Percentiles rank a stretch among this genome's conserved stretches.
Conservation (phyloP, 2,113 vertebrate genomes). For the Heterochromis multidens region DNA sequence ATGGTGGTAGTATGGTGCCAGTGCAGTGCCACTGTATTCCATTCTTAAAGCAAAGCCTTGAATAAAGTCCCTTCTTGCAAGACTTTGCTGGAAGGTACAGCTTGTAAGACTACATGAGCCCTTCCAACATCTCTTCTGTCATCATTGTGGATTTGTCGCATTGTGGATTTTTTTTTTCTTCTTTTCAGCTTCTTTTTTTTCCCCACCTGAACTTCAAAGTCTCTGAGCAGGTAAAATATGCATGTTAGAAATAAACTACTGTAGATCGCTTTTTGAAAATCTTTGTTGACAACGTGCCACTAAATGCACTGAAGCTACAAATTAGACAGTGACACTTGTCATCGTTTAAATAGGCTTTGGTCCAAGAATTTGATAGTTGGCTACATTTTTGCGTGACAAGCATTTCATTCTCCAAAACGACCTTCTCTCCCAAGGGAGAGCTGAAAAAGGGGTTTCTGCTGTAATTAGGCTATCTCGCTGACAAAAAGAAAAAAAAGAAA, state of each 20-base stretch:
- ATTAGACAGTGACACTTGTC: conserved; percentile 44
- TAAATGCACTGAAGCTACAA: conserved; percentile 46
- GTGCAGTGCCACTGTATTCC: background rate
- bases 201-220: conserved; percentile 21
- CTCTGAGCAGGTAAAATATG: conserved; percentile 1
- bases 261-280: background rate
- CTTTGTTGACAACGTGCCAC: conserved; percentile 38
- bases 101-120: background rate
- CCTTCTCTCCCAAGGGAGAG: conserved; percentile 36
- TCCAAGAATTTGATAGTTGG: conserved; percentile 36
- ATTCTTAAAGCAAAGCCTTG: conserved; percentile 13
- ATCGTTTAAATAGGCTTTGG: conserved; percentile 45
- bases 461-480: conserved; percentile 55
- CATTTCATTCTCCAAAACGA: conserved; percentile 50
- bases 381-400: conserved; percentile 41
- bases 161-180: background rate
- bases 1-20: background rate
- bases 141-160: conserved; percentile 18
- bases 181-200: background rate
- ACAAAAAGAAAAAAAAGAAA: conserved; percentile 10
- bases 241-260: conserved; percentile 11
- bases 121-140: conserved; percentile 11
- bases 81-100: conserved; percentile 13
- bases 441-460: conserved; percentile 36
- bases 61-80: conserved; percentile 20